Evolutionary conservation across 2,113 vertebrate species (phyloP).

Genomic region (Xyliphius kryptos): DNA sequence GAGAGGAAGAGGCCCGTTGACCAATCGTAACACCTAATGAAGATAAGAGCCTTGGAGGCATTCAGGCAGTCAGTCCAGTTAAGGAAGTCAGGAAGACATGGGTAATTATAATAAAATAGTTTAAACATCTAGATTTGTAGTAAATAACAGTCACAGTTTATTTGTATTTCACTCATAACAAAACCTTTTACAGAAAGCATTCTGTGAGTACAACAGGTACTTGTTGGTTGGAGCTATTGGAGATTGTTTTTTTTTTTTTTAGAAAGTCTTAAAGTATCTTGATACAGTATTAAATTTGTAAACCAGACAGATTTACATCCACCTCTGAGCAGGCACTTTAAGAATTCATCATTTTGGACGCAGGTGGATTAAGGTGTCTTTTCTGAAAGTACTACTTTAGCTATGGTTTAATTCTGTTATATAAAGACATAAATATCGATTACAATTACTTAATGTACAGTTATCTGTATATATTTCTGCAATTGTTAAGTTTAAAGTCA

Average conservation of each 20-base stretch:
- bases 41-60: conserved; percentile 53
- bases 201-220: conserved; percentile 25
- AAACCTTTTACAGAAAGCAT: conserved; percentile 12
- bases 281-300: conserved; percentile 21
- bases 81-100: conserved; percentile 30
- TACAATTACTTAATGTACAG: neutral
- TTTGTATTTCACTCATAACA: neutral
- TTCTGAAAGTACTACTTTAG: conserved; percentile 18
- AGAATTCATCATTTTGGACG: conserved; percentile 35
- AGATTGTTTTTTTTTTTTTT: neutral
- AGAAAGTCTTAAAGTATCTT: conserved; percentile 11
- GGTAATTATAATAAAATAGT: conserved; percentile 3
- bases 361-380: conserved; percentile 32
- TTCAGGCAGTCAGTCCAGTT: conserved; percentile 59
- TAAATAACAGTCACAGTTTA: too few relatives aligned
- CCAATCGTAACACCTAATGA: conserved; percentile 58
- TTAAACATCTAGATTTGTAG: neutral
- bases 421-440: conserved; percentile 8
- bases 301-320: conserved; percentile 19
- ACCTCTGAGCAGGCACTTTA: conserved; percentile 19
- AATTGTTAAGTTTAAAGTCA: conserved; percentile 8
- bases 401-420: neutral
- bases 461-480: neutral
- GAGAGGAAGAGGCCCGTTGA: conserved; percentile 66
- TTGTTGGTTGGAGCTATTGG: neutral